Evolutionary conservation across 2,888 invertebrate species (phyloP).

Genomic region (Hoplodrina ambigua): DNA sequence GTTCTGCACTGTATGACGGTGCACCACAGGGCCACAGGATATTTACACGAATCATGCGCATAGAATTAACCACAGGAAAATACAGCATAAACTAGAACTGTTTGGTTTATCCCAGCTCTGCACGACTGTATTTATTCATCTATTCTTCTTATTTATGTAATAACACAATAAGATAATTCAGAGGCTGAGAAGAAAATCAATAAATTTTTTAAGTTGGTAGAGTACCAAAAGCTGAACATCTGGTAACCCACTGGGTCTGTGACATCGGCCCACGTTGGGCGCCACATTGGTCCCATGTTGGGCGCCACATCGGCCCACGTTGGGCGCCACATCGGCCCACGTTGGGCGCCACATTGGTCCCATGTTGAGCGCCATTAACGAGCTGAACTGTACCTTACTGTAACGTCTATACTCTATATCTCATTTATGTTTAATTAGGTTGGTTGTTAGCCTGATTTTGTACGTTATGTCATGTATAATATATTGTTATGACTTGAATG

Average conservation of each 20-base stretch:
- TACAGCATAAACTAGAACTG: constrained; percentile 9
- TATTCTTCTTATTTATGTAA: too few species aligned
- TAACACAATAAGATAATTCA: background rate
- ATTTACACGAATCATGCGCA: constrained; percentile 5
- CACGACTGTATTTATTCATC: constrained; percentile 1
- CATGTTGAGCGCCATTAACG: too few species aligned
- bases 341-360: background rate
- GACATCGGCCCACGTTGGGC: background rate
- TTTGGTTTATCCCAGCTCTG: constrained; percentile 14
- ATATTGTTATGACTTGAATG: too few species aligned
- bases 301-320: too few species aligned
- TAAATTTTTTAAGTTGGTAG: constrained; percentile 2
- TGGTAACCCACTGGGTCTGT: background rate
- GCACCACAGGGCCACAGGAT: constrained; percentile 13
- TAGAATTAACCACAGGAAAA: background rate
- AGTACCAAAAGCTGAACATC: background rate
- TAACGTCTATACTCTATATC: too few species aligned
- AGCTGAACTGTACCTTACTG: too few species aligned
- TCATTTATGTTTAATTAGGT: too few species aligned
- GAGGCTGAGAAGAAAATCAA: background rate
- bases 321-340: background rate
- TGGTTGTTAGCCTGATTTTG: too few species aligned
- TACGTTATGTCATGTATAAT: too few species aligned
- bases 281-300: too few species aligned
- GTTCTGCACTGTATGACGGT: background rate